Percentiles rank a stretch among this genome's conserved stretches.
Conservation (phyloP, 2,797 vertebrate species). For the Bradypodion pumilum region DNA sequence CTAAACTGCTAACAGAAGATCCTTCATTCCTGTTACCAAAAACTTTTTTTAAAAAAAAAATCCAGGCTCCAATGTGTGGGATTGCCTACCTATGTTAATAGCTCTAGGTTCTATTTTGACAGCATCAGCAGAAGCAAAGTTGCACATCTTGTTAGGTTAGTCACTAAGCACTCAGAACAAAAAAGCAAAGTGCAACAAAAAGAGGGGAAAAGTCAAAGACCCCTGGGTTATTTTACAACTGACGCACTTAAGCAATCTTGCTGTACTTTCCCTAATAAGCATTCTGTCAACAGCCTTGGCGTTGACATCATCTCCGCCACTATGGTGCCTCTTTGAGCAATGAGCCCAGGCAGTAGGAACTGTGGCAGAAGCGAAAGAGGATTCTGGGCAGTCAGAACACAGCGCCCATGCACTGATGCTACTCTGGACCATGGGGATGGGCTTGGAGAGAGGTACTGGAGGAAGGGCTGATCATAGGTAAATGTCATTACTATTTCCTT, state of each 20-base stretch:
- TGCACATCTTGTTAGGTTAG: slow-evolving; percentile 27
- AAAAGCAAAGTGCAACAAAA: slow-evolving; percentile 16
- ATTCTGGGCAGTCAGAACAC: neutral
- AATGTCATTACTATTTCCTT: neutral
- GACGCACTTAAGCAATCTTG: slow-evolving; percentile 3
- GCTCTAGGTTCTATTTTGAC: slow-evolving; percentile 9
- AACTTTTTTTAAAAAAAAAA: neutral
- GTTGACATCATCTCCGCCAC: neutral
- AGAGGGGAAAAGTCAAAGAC: slow-evolving; percentile 43
- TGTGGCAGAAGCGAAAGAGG: neutral
- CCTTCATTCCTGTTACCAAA: neutral
- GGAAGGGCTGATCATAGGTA: neutral
- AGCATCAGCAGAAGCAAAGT: slow-evolving; percentile 30
- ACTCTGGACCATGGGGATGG: neutral
- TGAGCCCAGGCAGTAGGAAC: neutral
- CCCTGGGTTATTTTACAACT: neutral
- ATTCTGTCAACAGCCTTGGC: neutral
- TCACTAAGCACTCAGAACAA: slow-evolving; percentile 4
- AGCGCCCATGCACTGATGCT: neutral
- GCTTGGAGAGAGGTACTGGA: neutral
- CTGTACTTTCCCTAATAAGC: neutral
- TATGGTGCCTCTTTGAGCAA: neutral
- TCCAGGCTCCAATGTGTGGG: neutral
- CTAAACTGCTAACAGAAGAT: neutral
- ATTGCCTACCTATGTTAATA: slow-evolving; percentile 21